phyloP scores from a whole-genome alignment of 2,113 vertebrate genomes.

The Lasiurus cinereus region DNA sequence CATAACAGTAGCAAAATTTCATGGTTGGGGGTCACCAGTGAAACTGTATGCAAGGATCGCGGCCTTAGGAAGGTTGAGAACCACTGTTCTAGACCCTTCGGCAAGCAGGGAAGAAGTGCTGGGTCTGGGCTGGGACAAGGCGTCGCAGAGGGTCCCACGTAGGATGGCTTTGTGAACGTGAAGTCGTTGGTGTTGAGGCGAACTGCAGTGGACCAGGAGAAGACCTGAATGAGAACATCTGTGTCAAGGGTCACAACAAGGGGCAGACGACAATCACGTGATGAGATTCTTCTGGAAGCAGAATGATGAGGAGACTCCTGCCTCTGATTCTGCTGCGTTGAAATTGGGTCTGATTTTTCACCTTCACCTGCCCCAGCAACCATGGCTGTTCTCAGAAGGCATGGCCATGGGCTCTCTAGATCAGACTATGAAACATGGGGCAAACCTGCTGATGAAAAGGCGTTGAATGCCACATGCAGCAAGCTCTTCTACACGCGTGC shows the following conservation, averaged over 20 bases:
- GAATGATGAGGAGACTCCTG: background rate
- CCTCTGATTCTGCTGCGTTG: background rate
- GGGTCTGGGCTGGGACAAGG: background rate
- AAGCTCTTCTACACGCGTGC: background rate
- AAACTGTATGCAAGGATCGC: no score
- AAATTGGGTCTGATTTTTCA: background rate
- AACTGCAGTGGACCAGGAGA: background rate
- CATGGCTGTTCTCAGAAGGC: background rate
- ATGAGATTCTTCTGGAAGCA: background rate
- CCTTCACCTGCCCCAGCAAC: no score
- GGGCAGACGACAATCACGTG: accelerated
- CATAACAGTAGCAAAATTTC: no score
- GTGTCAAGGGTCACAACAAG: background rate
- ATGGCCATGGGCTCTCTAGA: background rate
- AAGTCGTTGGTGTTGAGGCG: accelerated
- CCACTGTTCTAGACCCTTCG: background rate
- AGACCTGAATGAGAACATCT: background rate
- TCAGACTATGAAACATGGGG: background rate
- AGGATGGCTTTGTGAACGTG: no score
- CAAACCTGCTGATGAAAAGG: background rate
- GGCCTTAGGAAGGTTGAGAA: no score
- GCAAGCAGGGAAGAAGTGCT: background rate
- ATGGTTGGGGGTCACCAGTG: no score
- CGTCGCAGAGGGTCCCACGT: accelerated
- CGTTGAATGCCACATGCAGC: accelerated